Evolutionary conservation across 2,797 vertebrate genomes (phyloP).

Genomic region (Podargus strigoides): DNA sequence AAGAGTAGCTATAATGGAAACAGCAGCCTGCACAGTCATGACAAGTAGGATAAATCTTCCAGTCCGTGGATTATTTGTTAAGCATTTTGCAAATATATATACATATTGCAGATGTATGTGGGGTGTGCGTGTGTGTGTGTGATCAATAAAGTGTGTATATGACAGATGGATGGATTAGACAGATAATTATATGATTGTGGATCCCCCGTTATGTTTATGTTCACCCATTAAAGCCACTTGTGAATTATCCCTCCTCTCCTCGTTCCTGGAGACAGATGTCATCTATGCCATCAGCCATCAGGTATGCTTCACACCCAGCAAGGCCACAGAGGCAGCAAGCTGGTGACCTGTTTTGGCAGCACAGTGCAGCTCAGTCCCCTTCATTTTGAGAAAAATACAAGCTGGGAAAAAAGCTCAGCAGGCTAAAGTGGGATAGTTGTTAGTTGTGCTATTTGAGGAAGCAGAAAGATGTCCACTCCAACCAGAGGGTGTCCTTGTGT

Average conservation of each 20-base stretch:
- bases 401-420: background rate
- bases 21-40: background rate
- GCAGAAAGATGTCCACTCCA: background rate
- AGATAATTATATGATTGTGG: background rate
- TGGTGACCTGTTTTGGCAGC: background rate
- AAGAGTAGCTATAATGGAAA: background rate
- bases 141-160: background rate
- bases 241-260: background rate
- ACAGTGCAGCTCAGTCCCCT: background rate
- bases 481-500: background rate
- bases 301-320: background rate
- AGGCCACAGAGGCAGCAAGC: background rate
- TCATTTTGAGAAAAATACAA: background rate
- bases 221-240: constrained; percentile 1
- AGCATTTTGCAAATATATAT: constrained; percentile 4
- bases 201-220: background rate
- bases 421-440: background rate
- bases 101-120: background rate
- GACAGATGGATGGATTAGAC: background rate
- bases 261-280: background rate
- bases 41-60: constrained; percentile 11
- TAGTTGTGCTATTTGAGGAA: background rate
- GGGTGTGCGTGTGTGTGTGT: background rate
- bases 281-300: background rate
- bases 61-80: background rate